phyloP scores from a whole-genome alignment of 2,113 vertebrate genomes.

The Cichladusa arquata region DNA sequence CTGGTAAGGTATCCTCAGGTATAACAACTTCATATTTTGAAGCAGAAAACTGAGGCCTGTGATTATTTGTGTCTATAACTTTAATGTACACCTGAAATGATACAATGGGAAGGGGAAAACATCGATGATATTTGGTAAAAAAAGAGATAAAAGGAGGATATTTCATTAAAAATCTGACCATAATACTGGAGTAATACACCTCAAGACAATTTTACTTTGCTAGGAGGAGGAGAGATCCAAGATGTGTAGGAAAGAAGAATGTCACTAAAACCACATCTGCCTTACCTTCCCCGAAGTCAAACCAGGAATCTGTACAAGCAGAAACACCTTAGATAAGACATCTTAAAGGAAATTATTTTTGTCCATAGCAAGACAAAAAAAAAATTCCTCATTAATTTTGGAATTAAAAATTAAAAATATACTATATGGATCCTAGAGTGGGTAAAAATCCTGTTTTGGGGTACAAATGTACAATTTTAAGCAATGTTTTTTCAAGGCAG shows the following conservation, averaged over 20 bases:
- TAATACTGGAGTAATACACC: background rate
- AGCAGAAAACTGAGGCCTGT: conserved; percentile 90
- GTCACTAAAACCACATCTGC: background rate
- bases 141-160: background rate
- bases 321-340: background rate
- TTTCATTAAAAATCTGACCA: background rate
- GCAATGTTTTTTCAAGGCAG: background rate
- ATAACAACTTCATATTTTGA: conserved; percentile 86
- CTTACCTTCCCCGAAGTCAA: background rate
- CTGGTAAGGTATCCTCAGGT: conserved; percentile 84
- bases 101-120: background rate
- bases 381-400: background rate
- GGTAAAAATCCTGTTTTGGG: background rate
- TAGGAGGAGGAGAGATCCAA: background rate
- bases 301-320: background rate
- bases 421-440: background rate
- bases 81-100: conserved; percentile 89
- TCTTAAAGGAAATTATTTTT: background rate
- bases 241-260: background rate
- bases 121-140: background rate
- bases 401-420: background rate
- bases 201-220: background rate
- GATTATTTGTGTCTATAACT: conserved; percentile 97
- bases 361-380: background rate
- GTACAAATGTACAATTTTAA: background rate